phyloP scores from a whole-genome alignment of 2,888 invertebrate genomes.

The Stenoptilia bipunctidactyla region DNA sequence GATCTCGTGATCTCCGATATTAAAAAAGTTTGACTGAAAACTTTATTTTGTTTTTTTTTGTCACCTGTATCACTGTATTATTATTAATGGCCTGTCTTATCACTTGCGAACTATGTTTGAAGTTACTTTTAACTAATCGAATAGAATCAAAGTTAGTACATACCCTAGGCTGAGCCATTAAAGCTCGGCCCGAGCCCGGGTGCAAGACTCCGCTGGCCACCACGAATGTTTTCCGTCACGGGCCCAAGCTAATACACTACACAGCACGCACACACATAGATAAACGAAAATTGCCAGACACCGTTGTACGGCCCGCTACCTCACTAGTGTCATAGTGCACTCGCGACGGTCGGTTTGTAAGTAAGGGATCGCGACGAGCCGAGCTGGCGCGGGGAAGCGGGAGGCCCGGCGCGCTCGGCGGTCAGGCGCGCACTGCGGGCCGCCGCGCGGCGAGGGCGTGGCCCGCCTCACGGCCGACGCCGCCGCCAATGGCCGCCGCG shows the following conservation, averaged over 20 bases:
- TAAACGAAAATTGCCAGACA: conserved; percentile 48
- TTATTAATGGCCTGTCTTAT: too few species aligned
- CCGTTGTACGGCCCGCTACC: conserved; percentile 70
- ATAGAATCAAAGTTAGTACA: conserved; percentile 64
- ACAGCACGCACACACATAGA: conserved; percentile 67
- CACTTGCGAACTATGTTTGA: too few species aligned
- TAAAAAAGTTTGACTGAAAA: too few species aligned
- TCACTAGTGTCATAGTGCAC: conserved; percentile 70
- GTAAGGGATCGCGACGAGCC: conserved; percentile 55
- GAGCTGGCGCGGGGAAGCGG: conserved; percentile 69
- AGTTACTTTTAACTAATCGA: too few species aligned
- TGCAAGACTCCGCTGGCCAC: conserved; percentile 70
- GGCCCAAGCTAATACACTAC: conserved; percentile 63
- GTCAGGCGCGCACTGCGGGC: conserved; percentile 69
- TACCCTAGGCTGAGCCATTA: conserved; percentile 93
- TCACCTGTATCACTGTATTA: too few species aligned
- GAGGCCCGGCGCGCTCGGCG: conserved; percentile 71
- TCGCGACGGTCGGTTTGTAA: conserved; percentile 48
- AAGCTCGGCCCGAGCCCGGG: conserved; percentile 80
- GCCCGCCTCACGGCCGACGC: conserved; percentile 28
- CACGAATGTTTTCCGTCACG: conserved; percentile 65
- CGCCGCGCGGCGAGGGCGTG: conserved; percentile 33
- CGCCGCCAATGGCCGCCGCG: conserved; percentile 18
- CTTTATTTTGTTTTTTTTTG: too few species aligned
- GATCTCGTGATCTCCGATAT: too few species aligned